Percentiles rank a stretch among this genome's conserved stretches.
Conservation (phyloP, 2,113 vertebrate genomes). For the Callochromis pleurospilus region DNA sequence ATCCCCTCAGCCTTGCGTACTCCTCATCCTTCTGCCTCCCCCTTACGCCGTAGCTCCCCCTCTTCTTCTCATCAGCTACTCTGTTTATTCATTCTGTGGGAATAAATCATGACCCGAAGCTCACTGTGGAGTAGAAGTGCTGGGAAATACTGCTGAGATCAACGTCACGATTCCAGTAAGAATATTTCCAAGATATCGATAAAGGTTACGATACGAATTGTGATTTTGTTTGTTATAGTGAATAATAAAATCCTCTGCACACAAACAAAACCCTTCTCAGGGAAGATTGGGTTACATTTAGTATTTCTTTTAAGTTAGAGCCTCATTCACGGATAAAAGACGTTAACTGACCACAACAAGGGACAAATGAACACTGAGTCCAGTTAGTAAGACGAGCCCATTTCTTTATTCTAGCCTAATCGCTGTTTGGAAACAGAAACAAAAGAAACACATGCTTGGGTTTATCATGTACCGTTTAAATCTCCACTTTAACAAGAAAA, state of each 20-base stretch:
- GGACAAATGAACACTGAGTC: not conserved
- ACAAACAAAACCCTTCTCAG: not conserved
- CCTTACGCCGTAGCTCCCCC: not conserved
- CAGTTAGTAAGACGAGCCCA: not conserved
- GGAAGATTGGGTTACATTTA: not conserved
- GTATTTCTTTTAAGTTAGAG: not conserved
- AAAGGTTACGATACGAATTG: not conserved
- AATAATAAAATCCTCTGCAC: not conserved
- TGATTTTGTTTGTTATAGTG: not conserved
- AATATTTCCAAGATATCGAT: not conserved
- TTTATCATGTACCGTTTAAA: not conserved
- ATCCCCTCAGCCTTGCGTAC: not conserved
- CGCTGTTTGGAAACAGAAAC: not conserved
- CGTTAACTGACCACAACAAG: not conserved
- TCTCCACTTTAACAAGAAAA: not conserved
- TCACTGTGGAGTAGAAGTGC: not conserved
- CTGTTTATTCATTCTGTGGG: not conserved
- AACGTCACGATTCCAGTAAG: not conserved
- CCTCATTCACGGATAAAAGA: not conserved
- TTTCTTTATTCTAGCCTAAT: not conserved
- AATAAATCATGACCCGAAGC: not conserved
- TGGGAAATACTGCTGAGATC: not conserved
- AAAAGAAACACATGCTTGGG: not conserved
- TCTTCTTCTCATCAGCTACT: conserved; percentile 10
- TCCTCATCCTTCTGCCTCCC: not conserved